phyloP scores from a whole-genome alignment of 2,888 invertebrate species.

The Trissolcus japonicus region DNA sequence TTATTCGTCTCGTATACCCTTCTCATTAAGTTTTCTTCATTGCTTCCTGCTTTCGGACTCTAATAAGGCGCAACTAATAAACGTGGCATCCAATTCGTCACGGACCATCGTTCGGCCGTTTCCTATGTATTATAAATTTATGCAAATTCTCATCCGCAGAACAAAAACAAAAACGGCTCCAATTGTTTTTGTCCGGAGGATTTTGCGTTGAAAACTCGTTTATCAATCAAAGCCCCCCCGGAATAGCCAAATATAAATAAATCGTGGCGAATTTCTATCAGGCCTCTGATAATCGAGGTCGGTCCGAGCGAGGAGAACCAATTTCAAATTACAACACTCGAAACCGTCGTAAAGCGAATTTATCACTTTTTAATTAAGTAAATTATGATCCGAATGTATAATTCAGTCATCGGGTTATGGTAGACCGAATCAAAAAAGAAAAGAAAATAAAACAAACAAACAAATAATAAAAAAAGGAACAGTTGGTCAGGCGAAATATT shows the following conservation, averaged over 20 bases:
- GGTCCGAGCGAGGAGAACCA: slow-evolving; percentile 12
- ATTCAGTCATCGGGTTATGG: slow-evolving; percentile 26
- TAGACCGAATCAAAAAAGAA: slow-evolving; percentile 34
- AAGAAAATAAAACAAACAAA: too few species aligned
- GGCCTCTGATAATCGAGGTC: slow-evolving; percentile 9
- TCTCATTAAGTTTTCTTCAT: slow-evolving; percentile 62
- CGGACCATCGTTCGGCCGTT: slow-evolving; percentile 53
- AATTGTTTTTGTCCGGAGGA: background rate
- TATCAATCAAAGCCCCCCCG: background rate
- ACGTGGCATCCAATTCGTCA: slow-evolving; percentile 72
- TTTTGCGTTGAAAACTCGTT: slow-evolving; percentile 1
- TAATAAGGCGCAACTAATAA: slow-evolving; percentile 71
- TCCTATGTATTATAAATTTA: background rate
- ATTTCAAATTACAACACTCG: slow-evolving; percentile 31
- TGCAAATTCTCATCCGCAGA: background rate
- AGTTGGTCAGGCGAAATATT: slow-evolving; percentile 18
- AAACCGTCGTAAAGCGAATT: slow-evolving; percentile 38
- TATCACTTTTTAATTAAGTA: slow-evolving; percentile 53
- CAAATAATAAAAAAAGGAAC: slow-evolving; percentile 1
- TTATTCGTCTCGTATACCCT: slow-evolving; percentile 57
- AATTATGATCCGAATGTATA: slow-evolving; percentile 47
- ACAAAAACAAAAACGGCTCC: background rate
- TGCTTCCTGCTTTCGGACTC: slow-evolving; percentile 65
- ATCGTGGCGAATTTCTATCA: slow-evolving; percentile 17
- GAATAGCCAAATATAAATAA: slow-evolving; percentile 16